A percentile compares a stretch with the other conserved stretches of the same genome.
Evolutionary conservation across 1,140 invertebrate species (phyloP).

Genomic region (Micrasema minimum): DNA sequence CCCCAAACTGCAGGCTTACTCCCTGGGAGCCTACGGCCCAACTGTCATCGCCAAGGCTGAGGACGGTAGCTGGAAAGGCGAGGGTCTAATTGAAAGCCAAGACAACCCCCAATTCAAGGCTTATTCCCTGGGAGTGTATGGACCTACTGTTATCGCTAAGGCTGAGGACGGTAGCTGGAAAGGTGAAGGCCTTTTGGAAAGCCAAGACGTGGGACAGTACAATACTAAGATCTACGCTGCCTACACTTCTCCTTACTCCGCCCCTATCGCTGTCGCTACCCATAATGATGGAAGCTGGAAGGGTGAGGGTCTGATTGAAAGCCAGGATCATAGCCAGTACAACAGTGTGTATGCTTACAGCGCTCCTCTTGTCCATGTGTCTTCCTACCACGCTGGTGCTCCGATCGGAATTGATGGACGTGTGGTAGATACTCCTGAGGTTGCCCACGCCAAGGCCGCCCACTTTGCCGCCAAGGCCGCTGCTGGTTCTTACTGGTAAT

Average conservation of each 20-base stretch:
- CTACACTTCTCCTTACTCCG: not conserved
- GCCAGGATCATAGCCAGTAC: slow-evolving; percentile 36
- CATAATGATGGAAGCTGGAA: slow-evolving; percentile 40
- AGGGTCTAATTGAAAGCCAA: slow-evolving; percentile 45
- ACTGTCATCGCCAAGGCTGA: slow-evolving; percentile 47
- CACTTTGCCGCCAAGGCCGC: slow-evolving; percentile 59
- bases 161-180: no score
- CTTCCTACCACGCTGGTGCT: slow-evolving; percentile 47
- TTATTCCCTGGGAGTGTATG: not conserved
- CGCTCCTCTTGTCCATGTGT: not conserved
- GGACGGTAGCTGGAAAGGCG: slow-evolving; percentile 39
- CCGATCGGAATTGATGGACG: slow-evolving; percentile 55
- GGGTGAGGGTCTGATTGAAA: slow-evolving; percentile 48
- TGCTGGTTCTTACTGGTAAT: slow-evolving; percentile 53
- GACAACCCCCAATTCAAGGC: not conserved
- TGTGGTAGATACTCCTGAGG: slow-evolving; percentile 64
- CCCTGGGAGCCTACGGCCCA: slow-evolving; percentile 54
- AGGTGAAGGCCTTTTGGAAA: slow-evolving; percentile 1
- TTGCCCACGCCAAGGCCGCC: slow-evolving; percentile 64
- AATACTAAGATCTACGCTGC: no score
- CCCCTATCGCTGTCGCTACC: not conserved
- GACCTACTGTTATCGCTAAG: no score
- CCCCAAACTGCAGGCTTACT: not conserved
- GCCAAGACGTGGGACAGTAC: slow-evolving; percentile 10
- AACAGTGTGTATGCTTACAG: slow-evolving; percentile 53